Evolutionary conservation across 2,113 vertebrate genomes (phyloP), one percentile per base, ranked within the genome.

Genomic region (Australoheros scitulus): DNA sequence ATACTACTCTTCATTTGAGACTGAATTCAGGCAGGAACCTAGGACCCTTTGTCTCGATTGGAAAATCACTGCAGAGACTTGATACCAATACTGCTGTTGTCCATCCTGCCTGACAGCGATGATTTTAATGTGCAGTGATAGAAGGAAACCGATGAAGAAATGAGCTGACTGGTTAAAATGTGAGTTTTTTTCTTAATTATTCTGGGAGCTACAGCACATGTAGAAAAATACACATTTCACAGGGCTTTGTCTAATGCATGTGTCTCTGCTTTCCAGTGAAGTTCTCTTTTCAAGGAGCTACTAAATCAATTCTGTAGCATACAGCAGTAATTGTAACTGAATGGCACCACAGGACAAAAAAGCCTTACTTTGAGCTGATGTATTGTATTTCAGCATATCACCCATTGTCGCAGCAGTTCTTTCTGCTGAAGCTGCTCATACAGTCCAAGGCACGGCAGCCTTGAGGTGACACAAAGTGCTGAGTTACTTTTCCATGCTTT

Each of bases 381-480:
- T 63, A 84, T 86, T 85, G 26, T 85, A 78, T 90, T 90, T 92
- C 75, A 86, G 83, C 77, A 81, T 79, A 86, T 87, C 88, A 63
- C 52, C 84, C 76, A 80, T 36, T 74, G 63, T 86, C 6, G 26
- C 84, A 77, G 83, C 82, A 55, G 7, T 61, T 80, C 59, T 90
- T 91, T 92, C 77, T 79, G 84, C 89, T 86, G 85, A 88, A 86
- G 85, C 76, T 5, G 82, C 64, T 63, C 10, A 10, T 32, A n/a
- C 80, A 72, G 36, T 29, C 5, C 9, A 5, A 76, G 26, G 77
- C 26, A 5, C 20, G 64, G 59, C 22, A 76, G 77, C 85, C 84
- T 84, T 64, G 77, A 83, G 91, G 87, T 88, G 88, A 89, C 89
- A 88, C 0, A 86, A 90, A 90, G 77, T 76, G 88, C 88, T 89